These are phyloP conservation scores for Notothenia rossii DNA, from an alignment of 2,113 vertebrate species.

Conservation along the genomic window DNA sequence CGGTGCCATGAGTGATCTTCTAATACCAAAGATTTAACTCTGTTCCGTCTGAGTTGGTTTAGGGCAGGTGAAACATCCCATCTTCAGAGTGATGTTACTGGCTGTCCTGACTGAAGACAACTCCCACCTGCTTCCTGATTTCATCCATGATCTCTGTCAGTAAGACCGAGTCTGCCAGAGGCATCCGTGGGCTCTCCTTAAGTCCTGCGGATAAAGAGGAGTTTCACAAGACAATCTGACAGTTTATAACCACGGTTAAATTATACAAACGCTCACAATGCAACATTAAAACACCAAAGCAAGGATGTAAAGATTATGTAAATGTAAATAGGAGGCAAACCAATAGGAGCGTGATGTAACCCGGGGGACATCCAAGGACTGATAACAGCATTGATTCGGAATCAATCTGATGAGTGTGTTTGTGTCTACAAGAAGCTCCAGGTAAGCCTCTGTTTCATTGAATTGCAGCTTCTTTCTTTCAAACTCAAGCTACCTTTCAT, in stretches of 20 bases:
- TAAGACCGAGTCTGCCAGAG: conserved; percentile 82
- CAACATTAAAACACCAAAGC: conserved; percentile 23
- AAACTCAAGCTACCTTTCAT: conserved; percentile 20
- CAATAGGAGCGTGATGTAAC: neutral
- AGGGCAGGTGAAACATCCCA: conserved; percentile 41
- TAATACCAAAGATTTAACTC: conserved; percentile 32
- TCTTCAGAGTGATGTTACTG: conserved; percentile 54
- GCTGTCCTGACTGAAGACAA: conserved; percentile 80
- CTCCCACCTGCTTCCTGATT: conserved; percentile 80
- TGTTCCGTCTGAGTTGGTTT: conserved; percentile 37
- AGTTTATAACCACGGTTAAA: accelerated
- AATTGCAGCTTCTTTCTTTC: conserved; percentile 11
- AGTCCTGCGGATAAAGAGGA: conserved; percentile 73
- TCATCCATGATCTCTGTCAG: conserved; percentile 85
- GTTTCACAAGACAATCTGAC: conserved; percentile 11
- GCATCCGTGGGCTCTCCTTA: conserved; percentile 84
- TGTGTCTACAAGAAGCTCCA: neutral
- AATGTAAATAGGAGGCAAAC: conserved; percentile 31
- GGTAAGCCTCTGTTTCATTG: conserved; percentile 9
- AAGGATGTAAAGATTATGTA: conserved; percentile 49
- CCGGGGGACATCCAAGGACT: conserved; percentile 44
- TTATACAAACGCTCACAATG: conserved; percentile 33
- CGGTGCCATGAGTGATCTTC: conserved; percentile 34
- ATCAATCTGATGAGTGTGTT: conserved; percentile 8
- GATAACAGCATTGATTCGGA: conserved; percentile 10